These are phyloP conservation scores for Villa cingulata DNA, from an alignment of 2,888 invertebrate species.

Conservation along the genomic window DNA sequence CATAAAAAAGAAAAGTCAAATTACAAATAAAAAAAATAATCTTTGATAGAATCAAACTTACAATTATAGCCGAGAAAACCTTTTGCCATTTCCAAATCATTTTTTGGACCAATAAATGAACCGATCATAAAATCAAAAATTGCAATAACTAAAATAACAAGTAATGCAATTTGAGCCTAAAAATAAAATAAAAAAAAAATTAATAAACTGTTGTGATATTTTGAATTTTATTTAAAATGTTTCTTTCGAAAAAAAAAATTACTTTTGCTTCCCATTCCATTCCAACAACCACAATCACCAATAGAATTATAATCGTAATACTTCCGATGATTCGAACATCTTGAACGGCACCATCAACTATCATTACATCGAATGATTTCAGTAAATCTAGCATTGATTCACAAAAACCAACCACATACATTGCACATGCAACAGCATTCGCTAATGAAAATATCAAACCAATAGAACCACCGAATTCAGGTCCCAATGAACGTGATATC, in stretches of 20 bases:
- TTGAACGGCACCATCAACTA: conserved; percentile 53
- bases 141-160: conserved; percentile 70
- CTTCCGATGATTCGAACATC: conserved; percentile 75
- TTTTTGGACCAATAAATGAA: conserved; percentile 67
- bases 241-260: conserved; percentile 18
- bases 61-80: conserved; percentile 84
- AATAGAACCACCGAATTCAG: conserved; percentile 93
- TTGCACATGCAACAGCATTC: conserved; percentile 91
- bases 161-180: conserved; percentile 72
- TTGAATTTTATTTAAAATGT: too few species aligned
- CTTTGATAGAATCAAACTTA: conserved; percentile 37
- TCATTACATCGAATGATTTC: conserved; percentile 39
- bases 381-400: conserved; percentile 72
- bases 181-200: too few species aligned
- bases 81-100: conserved; percentile 50
- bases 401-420: conserved; percentile 98
- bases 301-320: conserved; percentile 65
- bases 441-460: conserved; percentile 93
- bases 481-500: conserved; percentile 92
- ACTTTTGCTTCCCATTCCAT: conserved; percentile 97
- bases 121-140: conserved; percentile 83
- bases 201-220: too few species aligned
- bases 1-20: conserved; percentile 20
- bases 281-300: conserved; percentile 82
- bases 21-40: not conserved